Evolutionary conservation across 1,140 invertebrate genomes (phyloP), one percentile per base, ranked within the genome.

Genomic region (Atta cephalotes): DNA sequence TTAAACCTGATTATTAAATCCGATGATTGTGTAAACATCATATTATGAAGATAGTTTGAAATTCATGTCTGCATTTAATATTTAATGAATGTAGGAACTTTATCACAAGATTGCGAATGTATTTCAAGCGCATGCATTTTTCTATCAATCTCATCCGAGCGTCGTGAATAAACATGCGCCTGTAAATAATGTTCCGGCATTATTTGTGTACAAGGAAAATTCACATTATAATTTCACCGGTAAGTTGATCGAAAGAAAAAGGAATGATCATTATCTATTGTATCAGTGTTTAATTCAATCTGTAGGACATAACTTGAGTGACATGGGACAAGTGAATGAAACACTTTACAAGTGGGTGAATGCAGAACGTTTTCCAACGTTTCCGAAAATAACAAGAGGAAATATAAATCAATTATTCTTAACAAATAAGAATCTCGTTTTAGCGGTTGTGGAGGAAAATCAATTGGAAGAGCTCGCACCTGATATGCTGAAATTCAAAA

Each of bases 401-500:
- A 98, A 98, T 93, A 97, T 99, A 84, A 96, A 98, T 95, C 97
- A 98, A 93, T 93, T 98, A 65, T 96, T 98, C 87, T 96, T 97
- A 89, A 98, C 98, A n/a, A 97, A 97, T 93, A 98, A 99, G 93
- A 98, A 97, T 93, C 94, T 99, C 74, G 98, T 98, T 28, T 95
- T 99, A 63, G 98, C 97, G 25, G 97, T 99, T 68, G 96, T 98
- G 0, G 97, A 98, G 92, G 98, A 99, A 96, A 98, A 98, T 94
- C 98, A 98, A 93, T 94, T 98, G 7, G 97, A 97, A 91, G 97
- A 98, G 95, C 96, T 98, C 79, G 96, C 97, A 49, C 95, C 97
- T 39, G 97, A 98, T 91, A 98, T 98, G 96, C 92, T 97, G 88
- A 97, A 98, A 93, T 98, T 98, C 93, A 96, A 96, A 91, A 97